Evolutionary conservation across 2,888 invertebrate genomes (phyloP).

Genomic region (Microctonus brassicae): DNA sequence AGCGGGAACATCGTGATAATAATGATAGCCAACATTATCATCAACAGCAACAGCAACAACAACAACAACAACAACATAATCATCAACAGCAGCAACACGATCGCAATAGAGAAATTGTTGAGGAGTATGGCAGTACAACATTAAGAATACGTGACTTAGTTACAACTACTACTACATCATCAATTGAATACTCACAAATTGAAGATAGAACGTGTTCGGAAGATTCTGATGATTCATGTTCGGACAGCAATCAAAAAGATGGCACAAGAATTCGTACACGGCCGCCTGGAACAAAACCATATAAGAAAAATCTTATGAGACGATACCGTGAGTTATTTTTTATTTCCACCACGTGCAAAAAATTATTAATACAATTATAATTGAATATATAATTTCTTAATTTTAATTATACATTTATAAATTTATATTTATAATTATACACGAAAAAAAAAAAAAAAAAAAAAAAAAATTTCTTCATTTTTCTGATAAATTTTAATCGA

Average conservation of each 20-base stretch:
- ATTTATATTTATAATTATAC: no score
- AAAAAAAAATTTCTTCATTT: no score
- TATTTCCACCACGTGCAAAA: not conserved
- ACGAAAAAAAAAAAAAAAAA: no score
- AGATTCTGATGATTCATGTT: conserved; percentile 85
- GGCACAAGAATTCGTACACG: conserved; percentile 71
- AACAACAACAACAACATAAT: conserved; percentile 5
- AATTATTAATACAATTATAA: no score
- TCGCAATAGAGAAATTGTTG: conserved; percentile 33
- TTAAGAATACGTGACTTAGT: conserved; percentile 51
- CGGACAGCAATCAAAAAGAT: conserved; percentile 75
- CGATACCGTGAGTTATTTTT: conserved; percentile 89
- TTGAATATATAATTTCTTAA: not conserved
- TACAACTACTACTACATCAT: conserved; percentile 46
- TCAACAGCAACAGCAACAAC: conserved; percentile 8
- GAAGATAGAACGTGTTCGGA: conserved; percentile 77
- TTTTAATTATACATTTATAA: not conserved
- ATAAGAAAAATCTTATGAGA: conserved; percentile 94
- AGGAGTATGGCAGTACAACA: conserved; percentile 65
- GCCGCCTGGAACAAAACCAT: conserved; percentile 73
- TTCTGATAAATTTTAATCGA: no score
- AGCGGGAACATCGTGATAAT: conserved; percentile 37
- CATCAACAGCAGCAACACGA: conserved; percentile 18
- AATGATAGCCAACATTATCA: conserved; percentile 7
- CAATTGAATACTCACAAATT: conserved; percentile 64